Evolutionary conservation across 2,797 vertebrate genomes (phyloP).

Genomic region (Gadopsis marmoratus): DNA sequence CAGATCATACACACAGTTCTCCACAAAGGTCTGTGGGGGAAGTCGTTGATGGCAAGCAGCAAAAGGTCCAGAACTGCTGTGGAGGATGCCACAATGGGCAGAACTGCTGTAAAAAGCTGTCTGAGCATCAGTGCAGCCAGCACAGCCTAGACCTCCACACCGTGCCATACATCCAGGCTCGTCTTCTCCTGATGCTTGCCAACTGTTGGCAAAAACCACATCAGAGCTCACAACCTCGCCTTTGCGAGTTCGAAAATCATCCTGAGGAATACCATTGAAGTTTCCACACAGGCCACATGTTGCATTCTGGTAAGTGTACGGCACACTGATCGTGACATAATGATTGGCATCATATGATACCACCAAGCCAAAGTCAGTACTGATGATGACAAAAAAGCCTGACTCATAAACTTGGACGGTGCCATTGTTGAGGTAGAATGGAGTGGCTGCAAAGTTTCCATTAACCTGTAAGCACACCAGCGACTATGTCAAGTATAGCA

Average conservation of each 20-base stretch:
- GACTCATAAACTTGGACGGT: constrained; percentile 67
- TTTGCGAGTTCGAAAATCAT: constrained; percentile 75
- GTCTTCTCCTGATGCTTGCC: constrained; percentile 50
- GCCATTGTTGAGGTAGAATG: constrained; percentile 68
- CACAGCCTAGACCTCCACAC: constrained; percentile 64
- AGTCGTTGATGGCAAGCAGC: constrained; percentile 54
- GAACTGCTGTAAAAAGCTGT: constrained; percentile 43
- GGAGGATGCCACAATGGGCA: constrained; percentile 73
- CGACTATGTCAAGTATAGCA: neutral
- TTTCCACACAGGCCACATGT: constrained; percentile 82
- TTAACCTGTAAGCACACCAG: constrained; percentile 71
- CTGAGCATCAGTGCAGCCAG: constrained; percentile 35
- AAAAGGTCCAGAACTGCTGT: constrained; percentile 74
- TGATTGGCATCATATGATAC: constrained; percentile 73
- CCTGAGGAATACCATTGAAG: constrained; percentile 57
- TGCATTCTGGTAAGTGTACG: constrained; percentile 68
- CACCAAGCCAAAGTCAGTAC: constrained; percentile 75
- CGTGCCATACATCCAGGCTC: constrained; percentile 48
- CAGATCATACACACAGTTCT: constrained; percentile 79
- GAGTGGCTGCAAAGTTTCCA: constrained; percentile 63
- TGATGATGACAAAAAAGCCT: constrained; percentile 73
- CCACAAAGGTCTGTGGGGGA: constrained; percentile 48
- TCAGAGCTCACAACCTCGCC: constrained; percentile 61
- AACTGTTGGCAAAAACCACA: constrained; percentile 74
- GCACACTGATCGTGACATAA: constrained; percentile 68